A percentile compares a stretch with the other conserved stretches of the same genome.
These are phyloP conservation scores for Crotophaga sulcirostris DNA, from an alignment of 2,113 vertebrate genomes.

Conservation along the genomic window DNA sequence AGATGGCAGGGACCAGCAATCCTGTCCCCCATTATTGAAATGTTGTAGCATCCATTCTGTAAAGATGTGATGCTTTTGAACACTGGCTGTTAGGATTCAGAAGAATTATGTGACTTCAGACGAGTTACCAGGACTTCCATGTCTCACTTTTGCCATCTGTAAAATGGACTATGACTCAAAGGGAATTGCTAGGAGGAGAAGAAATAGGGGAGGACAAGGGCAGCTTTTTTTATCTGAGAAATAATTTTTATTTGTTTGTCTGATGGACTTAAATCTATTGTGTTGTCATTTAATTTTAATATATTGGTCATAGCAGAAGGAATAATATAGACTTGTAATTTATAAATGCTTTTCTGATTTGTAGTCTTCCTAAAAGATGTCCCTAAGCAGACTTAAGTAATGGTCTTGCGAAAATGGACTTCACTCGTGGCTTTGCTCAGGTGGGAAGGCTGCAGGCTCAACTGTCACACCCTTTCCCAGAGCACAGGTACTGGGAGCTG, in stretches of 20 bases:
- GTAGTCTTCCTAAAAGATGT: not conserved
- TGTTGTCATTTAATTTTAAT: no score
- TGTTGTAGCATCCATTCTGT: not conserved
- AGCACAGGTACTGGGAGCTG: accelerated
- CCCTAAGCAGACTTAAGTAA: not conserved
- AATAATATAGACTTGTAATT: not conserved
- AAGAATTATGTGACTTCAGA: not conserved
- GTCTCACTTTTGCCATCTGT: not conserved
- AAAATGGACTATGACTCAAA: not conserved
- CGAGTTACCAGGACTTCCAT: not conserved
- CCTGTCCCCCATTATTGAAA: not conserved
- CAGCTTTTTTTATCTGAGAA: not conserved
- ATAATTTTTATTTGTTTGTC: not conserved
- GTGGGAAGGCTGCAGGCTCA: not conserved
- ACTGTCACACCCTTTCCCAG: not conserved
- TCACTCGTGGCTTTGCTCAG: not conserved
- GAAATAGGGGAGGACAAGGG: not conserved
- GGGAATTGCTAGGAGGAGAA: not conserved
- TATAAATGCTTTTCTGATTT: not conserved
- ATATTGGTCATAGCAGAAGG: not conserved
- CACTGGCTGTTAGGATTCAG: not conserved
- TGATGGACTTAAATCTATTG: no score
- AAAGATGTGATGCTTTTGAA: not conserved
- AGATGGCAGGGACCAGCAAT: not conserved
- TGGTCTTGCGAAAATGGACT: not conserved